Evolutionary conservation across 2,113 vertebrate genomes (phyloP).

Genomic region (Pseudorectes ferrugineus): DNA sequence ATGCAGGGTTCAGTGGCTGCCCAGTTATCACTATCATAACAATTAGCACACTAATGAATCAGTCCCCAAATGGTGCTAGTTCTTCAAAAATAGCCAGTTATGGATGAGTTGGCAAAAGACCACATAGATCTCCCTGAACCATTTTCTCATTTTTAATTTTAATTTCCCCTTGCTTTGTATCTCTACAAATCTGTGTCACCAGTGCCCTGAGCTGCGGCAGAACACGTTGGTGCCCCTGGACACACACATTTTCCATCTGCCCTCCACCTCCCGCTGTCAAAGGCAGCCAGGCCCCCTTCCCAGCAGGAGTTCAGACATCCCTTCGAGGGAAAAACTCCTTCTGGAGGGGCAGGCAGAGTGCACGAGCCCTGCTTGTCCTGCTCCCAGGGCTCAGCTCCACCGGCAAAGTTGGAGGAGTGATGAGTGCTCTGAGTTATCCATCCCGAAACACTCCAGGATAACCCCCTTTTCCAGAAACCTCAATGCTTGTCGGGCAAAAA

Average conservation of each 20-base stretch:
- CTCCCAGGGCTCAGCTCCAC: background rate
- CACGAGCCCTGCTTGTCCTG: background rate
- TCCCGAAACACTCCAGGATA: fast-evolving
- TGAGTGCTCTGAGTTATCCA: background rate
- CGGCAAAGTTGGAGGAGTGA: background rate
- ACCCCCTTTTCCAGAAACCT: background rate
- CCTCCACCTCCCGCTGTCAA: background rate
- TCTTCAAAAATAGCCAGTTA: constrained; percentile 3
- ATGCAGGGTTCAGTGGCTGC: background rate
- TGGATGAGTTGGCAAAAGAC: background rate
- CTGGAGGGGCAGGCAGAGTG: background rate
- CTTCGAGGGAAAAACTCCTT: background rate
- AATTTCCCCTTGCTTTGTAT: background rate
- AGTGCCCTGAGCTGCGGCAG: background rate
- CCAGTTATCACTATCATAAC: background rate
- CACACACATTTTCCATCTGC: background rate
- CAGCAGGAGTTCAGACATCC: background rate
- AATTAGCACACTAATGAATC: constrained; percentile 49
- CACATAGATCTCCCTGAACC: background rate
- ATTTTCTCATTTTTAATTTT: background rate
- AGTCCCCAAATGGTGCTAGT: constrained; percentile 23
- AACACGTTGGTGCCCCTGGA: background rate
- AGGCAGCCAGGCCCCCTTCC: background rate
- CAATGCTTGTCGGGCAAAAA: background rate
- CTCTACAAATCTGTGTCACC: background rate